A percentile compares a stretch with the other conserved stretches of the same genome.
phyloP scores from a whole-genome alignment of 1,140 invertebrate genomes.

The Acromyrmex heyeri region DNA sequence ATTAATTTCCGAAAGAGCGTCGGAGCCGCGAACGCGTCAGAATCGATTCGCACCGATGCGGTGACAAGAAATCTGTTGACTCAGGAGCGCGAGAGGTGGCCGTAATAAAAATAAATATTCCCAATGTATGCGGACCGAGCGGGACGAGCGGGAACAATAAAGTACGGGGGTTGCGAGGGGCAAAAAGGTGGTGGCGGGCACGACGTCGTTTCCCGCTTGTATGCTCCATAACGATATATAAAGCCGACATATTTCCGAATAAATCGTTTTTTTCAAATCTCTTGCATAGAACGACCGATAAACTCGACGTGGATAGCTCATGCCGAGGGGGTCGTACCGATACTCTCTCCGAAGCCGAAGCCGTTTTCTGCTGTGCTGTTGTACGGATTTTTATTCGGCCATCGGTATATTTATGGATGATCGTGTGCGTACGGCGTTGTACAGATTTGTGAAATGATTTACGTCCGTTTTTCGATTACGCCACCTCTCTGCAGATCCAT shows the following conservation, averaged over 20 bases:
- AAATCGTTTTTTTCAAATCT: slow-evolving; percentile 78
- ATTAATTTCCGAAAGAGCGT: slow-evolving; percentile 63
- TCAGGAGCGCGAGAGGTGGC: slow-evolving; percentile 74
- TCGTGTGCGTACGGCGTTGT: slow-evolving; percentile 45
- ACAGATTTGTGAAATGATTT: slow-evolving; percentile 56
- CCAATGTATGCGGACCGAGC: slow-evolving; percentile 59
- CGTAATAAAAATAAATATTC: slow-evolving; percentile 83
- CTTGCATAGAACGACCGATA: slow-evolving; percentile 72
- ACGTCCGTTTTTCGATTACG: slow-evolving; percentile 53
- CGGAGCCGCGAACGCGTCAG: slow-evolving; percentile 43
- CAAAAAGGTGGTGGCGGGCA: slow-evolving; percentile 63
- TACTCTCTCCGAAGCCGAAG: slow-evolving; percentile 16
- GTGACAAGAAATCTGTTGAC: slow-evolving; percentile 81
- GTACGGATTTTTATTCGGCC: slow-evolving; percentile 55
- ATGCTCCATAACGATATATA: slow-evolving; percentile 80
- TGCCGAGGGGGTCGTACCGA: slow-evolving; percentile 15
- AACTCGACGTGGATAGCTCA: slow-evolving; percentile 65
- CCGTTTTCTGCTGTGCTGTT: slow-evolving; percentile 50
- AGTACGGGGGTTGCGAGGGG: slow-evolving; percentile 69
- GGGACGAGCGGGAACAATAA: slow-evolving; percentile 64
- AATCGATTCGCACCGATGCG: slow-evolving; percentile 75
- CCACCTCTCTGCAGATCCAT: slow-evolving; percentile 28
- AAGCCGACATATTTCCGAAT: slow-evolving; percentile 79
- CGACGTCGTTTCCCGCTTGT: slow-evolving; percentile 72
- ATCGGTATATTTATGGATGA: slow-evolving; percentile 60